Evolutionary conservation across 2,888 invertebrate genomes (phyloP).

Genomic region (Diarsia rubi): DNA sequence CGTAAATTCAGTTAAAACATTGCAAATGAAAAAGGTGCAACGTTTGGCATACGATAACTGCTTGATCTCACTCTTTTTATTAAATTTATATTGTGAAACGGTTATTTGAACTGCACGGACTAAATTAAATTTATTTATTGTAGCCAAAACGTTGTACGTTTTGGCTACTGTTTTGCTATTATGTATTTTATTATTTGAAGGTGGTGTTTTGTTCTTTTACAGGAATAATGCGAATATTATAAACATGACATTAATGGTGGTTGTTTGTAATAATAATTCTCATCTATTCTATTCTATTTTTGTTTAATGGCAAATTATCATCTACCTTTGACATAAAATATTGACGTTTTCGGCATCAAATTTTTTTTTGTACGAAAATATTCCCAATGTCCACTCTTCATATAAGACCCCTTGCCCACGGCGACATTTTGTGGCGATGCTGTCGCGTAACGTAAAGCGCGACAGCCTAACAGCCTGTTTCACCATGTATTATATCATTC

Average conservation of each 20-base stretch:
- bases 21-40: slow-evolving; percentile 3
- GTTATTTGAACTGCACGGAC: neutral
- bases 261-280: too few species aligned
- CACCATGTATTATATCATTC: too few species aligned
- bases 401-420: too few species aligned
- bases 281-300: too few species aligned
- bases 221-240: neutral
- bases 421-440: too few species aligned
- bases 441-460: too few species aligned
- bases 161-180: neutral
- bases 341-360: neutral
- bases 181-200: neutral
- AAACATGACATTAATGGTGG: neutral
- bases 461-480: too few species aligned
- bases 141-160: neutral
- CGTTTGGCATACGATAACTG: neutral
- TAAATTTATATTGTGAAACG: too few species aligned
- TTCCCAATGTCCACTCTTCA: too few species aligned
- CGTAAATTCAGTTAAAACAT: neutral
- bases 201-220: neutral
- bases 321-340: neutral
- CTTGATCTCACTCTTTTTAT: neutral
- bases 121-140: neutral
- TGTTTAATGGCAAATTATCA: too few species aligned
- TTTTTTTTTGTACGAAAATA: too few species aligned